Conservation (phyloP, 2,113 vertebrate genomes). For the Ciconia boyciana region DNA sequence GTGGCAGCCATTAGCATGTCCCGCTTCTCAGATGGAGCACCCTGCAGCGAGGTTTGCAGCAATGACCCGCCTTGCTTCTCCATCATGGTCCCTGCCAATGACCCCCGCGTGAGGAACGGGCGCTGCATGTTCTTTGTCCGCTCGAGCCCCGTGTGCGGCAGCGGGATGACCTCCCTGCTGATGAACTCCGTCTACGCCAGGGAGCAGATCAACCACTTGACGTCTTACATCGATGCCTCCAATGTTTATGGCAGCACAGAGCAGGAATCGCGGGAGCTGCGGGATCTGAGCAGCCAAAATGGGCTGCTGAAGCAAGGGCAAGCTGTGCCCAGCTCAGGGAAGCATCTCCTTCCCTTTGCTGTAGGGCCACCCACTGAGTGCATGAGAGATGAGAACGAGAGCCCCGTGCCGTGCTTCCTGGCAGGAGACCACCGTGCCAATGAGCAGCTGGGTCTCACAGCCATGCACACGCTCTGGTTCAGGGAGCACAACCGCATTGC, state of each 20-base stretch:
- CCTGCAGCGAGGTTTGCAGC: slow-evolving; percentile 70
- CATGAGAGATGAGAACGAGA: slow-evolving; percentile 72
- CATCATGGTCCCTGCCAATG: slow-evolving; percentile 58
- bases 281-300: slow-evolving; percentile 36
- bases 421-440: slow-evolving; percentile 74
- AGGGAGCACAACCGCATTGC: slow-evolving; percentile 73
- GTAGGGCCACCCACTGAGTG: slow-evolving; percentile 73
- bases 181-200: slow-evolving; percentile 73
- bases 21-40: slow-evolving; percentile 64
- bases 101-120: slow-evolving; percentile 65
- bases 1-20: slow-evolving; percentile 77
- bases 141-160: slow-evolving; percentile 70
- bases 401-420: slow-evolving; percentile 70
- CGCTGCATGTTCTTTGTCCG: slow-evolving; percentile 77
- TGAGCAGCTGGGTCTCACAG: slow-evolving; percentile 70
- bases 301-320: slow-evolving; percentile 66
- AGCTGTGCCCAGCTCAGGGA: slow-evolving; percentile 51
- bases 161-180: slow-evolving; percentile 74
- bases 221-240: slow-evolving; percentile 72
- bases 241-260: slow-evolving; percentile 72
- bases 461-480: slow-evolving; percentile 77
- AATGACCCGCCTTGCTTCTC: slow-evolving; percentile 73
- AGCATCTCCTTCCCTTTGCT: slow-evolving; percentile 68
- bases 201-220: slow-evolving; percentile 76
- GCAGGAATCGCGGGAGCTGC: slow-evolving; percentile 58